Evolutionary conservation across 2,113 vertebrate genomes (phyloP).

Genomic region (Aix galericulata): DNA sequence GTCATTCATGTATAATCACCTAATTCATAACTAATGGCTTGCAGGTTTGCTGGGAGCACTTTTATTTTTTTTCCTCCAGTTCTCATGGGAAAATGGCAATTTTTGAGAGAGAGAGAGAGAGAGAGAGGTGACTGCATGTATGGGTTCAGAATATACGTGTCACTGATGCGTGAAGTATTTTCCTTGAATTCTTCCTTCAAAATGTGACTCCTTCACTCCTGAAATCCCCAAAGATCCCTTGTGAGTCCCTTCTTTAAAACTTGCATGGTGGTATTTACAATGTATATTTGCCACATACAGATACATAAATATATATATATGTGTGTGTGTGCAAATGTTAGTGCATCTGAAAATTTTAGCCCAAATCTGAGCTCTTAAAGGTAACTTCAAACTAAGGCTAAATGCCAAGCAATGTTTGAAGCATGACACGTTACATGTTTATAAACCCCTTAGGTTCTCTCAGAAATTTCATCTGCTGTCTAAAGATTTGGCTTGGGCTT

Average conservation of each 20-base stretch:
- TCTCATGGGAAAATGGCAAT: background rate
- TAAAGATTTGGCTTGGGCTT: background rate
- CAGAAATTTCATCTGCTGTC: background rate
- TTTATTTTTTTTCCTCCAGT: background rate
- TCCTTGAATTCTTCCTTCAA: background rate
- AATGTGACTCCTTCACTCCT: background rate
- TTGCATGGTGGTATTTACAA: background rate
- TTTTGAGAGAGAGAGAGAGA: background rate
- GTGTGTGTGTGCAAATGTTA: background rate
- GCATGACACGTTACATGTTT: background rate
- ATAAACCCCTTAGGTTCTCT: background rate
- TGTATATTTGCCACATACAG: background rate
- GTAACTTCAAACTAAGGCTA: background rate
- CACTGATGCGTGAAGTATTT: background rate
- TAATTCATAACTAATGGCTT: background rate
- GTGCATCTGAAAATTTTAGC: background rate
- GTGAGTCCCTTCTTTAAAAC: background rate
- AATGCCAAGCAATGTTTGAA: background rate
- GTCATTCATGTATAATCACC: background rate
- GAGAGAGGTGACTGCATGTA: background rate
- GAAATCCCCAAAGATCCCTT: background rate
- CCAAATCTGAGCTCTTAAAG: background rate
- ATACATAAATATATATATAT: background rate
- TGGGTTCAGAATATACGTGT: background rate
- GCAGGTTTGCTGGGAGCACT: background rate